Base-by-base conservation (phyloP, 1,140 invertebrate genomes). In the Pectinophora gossypiella region DNA sequence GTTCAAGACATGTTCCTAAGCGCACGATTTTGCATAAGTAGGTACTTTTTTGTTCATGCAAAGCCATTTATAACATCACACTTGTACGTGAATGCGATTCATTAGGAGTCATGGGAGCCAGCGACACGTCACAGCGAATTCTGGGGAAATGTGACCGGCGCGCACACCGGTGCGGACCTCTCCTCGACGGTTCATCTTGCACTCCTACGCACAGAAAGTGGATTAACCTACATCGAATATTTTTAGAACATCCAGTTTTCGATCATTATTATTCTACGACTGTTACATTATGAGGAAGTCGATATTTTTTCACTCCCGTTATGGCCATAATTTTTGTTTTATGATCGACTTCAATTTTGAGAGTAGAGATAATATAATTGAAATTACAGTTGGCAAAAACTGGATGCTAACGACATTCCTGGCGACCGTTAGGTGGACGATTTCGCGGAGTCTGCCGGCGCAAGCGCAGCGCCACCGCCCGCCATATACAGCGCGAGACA, bases 1-100 rank as follows among this genome's bases (percentile, higher is more conserved):
- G 72, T 66, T 74, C 68, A 67, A 60, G 47, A 60, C 72, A 68
- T 85, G 74, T 83, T 72, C 58, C 78, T 83, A 83, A 79, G 72
- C 79, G 71, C 78, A 79, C 76, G 76, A 79, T 77, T 85, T 79
- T 82, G 80, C 75, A 84, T 74, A 82, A 80, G 62, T 72, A 72
- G 68, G n/a, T n/a, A n/a, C n/a, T n/a, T 80, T 78, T 83, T 77
- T 73, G 66, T 72, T 73, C 69, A 59, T 79, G 74, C 71, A 76
- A 69, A 72, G 67, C 72, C 65, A 72, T 80, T 76, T 78, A 72
- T 75, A 75, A 75, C 66, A 64, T 72, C 70, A 75, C 72, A 68
- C 62, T 68, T 61, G 67, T 61, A 63, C 56, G 61, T 70, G 67
- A 69, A 73, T 54, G 53, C 61, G 49, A 68, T 72, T 68, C 70